Evolutionary conservation across 2,888 invertebrate genomes (phyloP), one percentile per base, ranked within the genome.

Genomic region (Buathra laborator): DNA sequence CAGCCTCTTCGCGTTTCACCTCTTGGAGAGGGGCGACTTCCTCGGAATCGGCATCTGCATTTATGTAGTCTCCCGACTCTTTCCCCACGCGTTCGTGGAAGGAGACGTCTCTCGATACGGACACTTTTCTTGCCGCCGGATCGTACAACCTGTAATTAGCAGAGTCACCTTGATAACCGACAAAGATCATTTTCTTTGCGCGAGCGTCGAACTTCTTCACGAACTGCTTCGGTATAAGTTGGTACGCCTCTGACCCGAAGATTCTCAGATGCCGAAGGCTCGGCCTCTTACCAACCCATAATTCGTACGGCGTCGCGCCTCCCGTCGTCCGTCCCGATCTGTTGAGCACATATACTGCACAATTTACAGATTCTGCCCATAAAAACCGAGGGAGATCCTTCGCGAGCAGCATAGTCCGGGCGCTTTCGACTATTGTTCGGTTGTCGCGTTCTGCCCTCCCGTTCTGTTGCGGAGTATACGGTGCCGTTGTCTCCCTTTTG

Each of bases 291-390:
- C 37, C 37, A 7, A 37, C 37, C 37, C 37, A 37, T 9, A 6
- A 9, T 7, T 37, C 37, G 37, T 37, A 37, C 37, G 37, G 37
- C 7, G 37, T 37, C 37, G 37, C 37, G 1, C 37, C 37, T 37
- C 7, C 37, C 6, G 37, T 37, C 2, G 9, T 5, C 37, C 37
- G 6, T 37, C 37, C 37, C 51, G 51, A n/a, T 5, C 51, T 9
- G 12, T 51, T 51, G 0, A 51, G 51, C 0, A 90, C 37, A 70
- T 91, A 85, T 76, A 90, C 90, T 2, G 83, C 79, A 9, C 78
- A 81, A 24, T 83, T 87, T 0, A 80, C 81, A 0, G 85, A 86
- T 80, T 93, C 91, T 1, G 89, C 83, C 51, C 51, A 51, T 12
- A 51, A n/a, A 3, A n/a, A n/a, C 0, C 16, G 14, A n/a, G 51